A percentile compares a stretch with the other conserved stretches of the same genome.
Conservation (phyloP, 2,113 vertebrate species). For the Brienomyrus longianalis region DNA sequence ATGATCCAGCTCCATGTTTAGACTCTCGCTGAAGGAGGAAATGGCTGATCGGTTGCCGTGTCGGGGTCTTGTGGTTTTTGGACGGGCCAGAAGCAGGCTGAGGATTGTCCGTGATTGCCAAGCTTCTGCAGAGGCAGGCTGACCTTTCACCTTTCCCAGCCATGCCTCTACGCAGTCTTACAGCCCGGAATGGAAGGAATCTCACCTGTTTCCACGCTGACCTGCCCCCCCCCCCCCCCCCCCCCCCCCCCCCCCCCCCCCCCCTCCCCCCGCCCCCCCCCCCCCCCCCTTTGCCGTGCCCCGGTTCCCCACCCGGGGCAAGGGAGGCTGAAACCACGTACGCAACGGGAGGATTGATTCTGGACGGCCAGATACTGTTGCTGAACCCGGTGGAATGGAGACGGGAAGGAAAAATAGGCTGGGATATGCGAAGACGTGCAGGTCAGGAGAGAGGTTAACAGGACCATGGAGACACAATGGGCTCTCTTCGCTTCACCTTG, state of each 20-base stretch:
- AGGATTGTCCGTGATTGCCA: background rate
- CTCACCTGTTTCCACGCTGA: background rate
- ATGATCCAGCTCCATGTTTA: background rate
- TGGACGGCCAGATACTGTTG: slow-evolving; percentile 2
- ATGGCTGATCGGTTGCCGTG: background rate
- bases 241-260: too few species aligned
- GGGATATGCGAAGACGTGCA: slow-evolving; percentile 15
- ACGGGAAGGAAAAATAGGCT: background rate
- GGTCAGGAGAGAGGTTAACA: slow-evolving; percentile 25
- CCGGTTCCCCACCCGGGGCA: slow-evolving; percentile 1
- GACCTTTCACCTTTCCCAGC: slow-evolving; percentile 3
- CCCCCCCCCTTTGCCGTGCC: background rate
- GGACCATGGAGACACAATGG: background rate
- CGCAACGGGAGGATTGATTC: slow-evolving; percentile 32
- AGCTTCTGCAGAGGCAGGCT: background rate
- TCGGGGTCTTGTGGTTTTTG: slow-evolving; percentile 3
- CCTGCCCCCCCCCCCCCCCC: background rate
- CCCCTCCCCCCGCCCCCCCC: too few species aligned
- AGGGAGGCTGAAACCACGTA: background rate
- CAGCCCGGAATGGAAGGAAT: background rate
- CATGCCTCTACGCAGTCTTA: background rate
- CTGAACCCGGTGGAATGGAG: slow-evolving; percentile 11
- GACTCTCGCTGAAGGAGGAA: slow-evolving; percentile 2
- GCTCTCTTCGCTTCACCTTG: background rate
- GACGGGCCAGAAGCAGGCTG: background rate